Base-by-base conservation (phyloP, 2,888 invertebrate genomes). In the Carterocephalus palaemon region DNA sequence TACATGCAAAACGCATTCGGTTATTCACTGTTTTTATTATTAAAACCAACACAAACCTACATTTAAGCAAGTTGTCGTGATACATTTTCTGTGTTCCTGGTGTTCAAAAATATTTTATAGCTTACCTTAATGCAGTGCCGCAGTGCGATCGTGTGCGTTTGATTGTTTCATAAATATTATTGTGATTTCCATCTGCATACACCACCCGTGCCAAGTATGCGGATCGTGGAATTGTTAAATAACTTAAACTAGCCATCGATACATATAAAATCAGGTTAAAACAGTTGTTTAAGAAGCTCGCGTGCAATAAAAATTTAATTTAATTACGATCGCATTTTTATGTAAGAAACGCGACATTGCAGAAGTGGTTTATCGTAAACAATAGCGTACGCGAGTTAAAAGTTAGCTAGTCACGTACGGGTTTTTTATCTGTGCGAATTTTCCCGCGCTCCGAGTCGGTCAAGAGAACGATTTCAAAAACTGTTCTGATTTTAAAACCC, bases 121-220 rank as follows among this genome's bases (percentile, higher is more conserved):
- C 46, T 52, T 48, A 49, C 54, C 53, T 51, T 42, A 31, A 49
- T 60, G 52, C 45, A 52, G 60, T 68, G 72, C 56, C 74, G 73
- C 74, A 75, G 69, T 76, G 75, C 64, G 67, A 73, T 77, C 70
- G 64, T 63, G 68, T 75, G 74, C 70, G 67, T 67, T 36, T 22
- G 28, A 29, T 43, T 28, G 34, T 36, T 28, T 34, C 42, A 43
- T 43, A 43, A 41, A 43, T 43, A 43, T n/a, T n/a, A n/a, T 28
- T 43, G 42, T 43, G 34, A 43, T 36, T 43, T 43, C 9, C 17
- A 8, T 9, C 34, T 43, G 42, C 34, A 43, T 36, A 28, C 34
- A 42, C 6, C 26, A 29, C 34, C 10, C 22, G 31, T 32, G 17
- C 16, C 9, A 15, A 15, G 8, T 16, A 36, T 33, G 42, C 64